Evolutionary conservation across 2,113 vertebrate genomes (phyloP).

Genomic region (Sialia sialis): DNA sequence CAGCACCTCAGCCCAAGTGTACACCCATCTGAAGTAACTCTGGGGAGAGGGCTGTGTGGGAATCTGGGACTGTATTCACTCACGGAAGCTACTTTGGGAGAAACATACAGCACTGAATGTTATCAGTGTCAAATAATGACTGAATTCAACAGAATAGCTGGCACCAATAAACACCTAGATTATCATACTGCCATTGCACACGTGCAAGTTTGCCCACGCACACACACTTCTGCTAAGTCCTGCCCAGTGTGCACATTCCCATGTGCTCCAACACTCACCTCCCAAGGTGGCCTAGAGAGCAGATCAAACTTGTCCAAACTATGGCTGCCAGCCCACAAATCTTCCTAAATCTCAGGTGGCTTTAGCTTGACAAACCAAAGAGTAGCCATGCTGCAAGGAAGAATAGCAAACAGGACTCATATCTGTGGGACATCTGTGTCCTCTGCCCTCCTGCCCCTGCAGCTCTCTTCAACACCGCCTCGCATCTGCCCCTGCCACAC

Average conservation of each 20-base stretch:
- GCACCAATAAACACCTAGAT: accelerated
- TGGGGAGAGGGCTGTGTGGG: background rate
- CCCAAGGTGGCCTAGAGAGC: background rate
- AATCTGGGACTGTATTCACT: background rate
- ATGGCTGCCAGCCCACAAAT: background rate
- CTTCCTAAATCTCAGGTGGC: background rate
- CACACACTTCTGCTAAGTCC: background rate
- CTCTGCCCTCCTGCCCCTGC: background rate
- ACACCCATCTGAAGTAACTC: background rate
- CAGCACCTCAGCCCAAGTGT: background rate
- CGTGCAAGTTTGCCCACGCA: accelerated
- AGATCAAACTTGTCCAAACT: background rate
- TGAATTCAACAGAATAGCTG: background rate
- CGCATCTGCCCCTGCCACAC: accelerated
- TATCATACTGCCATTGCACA: background rate
- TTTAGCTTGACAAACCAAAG: background rate
- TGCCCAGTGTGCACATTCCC: background rate
- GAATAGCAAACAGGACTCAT: background rate
- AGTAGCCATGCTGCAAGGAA: background rate
- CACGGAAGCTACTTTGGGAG: background rate
- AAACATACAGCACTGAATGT: background rate
- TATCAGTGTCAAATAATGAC: background rate
- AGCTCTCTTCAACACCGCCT: background rate
- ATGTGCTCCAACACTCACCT: background rate
- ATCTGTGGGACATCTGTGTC: background rate